Evolutionary conservation across 1,140 invertebrate genomes (phyloP).

Genomic region (Drosophila mauritiana): DNA sequence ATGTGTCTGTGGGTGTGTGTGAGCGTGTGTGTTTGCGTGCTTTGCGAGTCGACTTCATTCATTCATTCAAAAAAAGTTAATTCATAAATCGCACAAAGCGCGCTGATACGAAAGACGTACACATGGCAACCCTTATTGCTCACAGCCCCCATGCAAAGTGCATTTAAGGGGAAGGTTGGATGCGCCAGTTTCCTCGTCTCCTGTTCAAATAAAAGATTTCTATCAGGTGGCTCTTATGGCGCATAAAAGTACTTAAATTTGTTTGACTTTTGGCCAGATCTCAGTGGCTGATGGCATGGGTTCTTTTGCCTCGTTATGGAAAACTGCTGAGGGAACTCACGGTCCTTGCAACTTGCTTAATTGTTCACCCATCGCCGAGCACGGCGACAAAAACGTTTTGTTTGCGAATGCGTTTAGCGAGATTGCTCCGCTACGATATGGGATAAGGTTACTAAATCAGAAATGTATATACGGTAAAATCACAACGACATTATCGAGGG

Average conservation of each 20-base stretch:
- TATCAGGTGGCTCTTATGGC: conserved; percentile 80
- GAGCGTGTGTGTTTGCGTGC: conserved; percentile 20
- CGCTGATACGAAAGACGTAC: conserved; percentile 72
- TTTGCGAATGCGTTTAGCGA: conserved; percentile 71
- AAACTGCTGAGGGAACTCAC: conserved; percentile 46
- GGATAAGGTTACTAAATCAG: conserved; percentile 17
- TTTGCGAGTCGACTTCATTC: conserved; percentile 75
- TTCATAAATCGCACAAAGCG: conserved; percentile 82
- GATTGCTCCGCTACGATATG: conserved; percentile 55
- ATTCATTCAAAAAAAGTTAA: conserved; percentile 70
- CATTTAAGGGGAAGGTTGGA: conserved; percentile 57
- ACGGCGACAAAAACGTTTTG: conserved; percentile 47
- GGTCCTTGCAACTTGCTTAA: conserved; percentile 52
- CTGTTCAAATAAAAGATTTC: conserved; percentile 78
- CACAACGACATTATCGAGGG: conserved; percentile 2
- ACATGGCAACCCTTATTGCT: conserved; percentile 38
- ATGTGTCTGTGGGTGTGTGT: conserved; percentile 12
- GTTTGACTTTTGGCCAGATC: conserved; percentile 75
- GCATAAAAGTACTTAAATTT: conserved; percentile 82
- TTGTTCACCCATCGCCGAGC: conserved; percentile 53
- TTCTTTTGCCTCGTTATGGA: conserved; percentile 49
- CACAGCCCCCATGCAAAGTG: conserved; percentile 55
- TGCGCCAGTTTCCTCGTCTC: conserved; percentile 1
- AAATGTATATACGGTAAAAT: conserved; percentile 16
- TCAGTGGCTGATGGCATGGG: background rate